Base-by-base conservation (phyloP, 2,113 vertebrate species). In the Hirundichthys speculiger region DNA sequence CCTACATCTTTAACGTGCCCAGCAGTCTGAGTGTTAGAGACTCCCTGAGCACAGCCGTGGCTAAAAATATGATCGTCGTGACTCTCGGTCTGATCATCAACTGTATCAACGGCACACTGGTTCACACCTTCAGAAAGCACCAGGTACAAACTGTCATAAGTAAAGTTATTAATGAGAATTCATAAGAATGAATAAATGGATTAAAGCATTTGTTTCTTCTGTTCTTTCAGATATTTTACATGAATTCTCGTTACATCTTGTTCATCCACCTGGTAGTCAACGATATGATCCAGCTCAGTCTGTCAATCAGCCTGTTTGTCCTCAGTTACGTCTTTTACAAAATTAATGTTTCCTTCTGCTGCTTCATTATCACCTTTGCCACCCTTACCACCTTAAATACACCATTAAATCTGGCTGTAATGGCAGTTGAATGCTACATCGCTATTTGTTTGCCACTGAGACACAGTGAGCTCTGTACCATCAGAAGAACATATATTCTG, bases 351-450 rank as follows among this genome's bases (percentile, higher is more conserved):
- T 78, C 81, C 1, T 2, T 89, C 46, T 91, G 89, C 14, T 82
- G 78, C 30, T 13, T 61, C n/a, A 20, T 91, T 1, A 0, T 91
- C 5, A 62, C 57, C 3, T 25, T 74, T 1, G 73, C 43, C 4
- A 18, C 80, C 40, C 77, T 77, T 42, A 75, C 84, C 38, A 88
- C 72, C 1, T 14, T 66, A 15, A 90, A 87, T 79, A 87, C 67
- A 0, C 79, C 83, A 1, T 16, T 85, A 14, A 86, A 80, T 50
- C 14, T 80, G 51, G 49, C 67, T 9, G 9, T 62, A 56, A 89
- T 90, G 90, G 87, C 87, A 1, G 4, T 83, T 3, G 88, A 91
- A 76, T 84, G 90, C 54, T 89, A 87, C 72, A 73, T 90, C 0
- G 87, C 90, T 2, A 34, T 91, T 0, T 91, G 90, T 50, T 62